Conservation (phyloP, 2,113 vertebrate species). For the Atractosteus spatula region DNA sequence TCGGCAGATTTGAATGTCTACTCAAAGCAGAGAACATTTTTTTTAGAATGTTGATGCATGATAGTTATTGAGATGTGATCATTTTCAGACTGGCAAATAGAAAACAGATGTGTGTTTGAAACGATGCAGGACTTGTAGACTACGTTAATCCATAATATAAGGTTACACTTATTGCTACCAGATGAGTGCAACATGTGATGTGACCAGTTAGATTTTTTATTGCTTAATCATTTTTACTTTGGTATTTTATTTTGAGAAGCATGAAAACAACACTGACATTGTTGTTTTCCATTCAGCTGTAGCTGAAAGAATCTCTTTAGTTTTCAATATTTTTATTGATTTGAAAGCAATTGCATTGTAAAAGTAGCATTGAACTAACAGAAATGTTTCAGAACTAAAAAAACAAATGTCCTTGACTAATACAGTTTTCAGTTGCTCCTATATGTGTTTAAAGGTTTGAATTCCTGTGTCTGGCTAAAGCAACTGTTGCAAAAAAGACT, state of each 20-base stretch:
- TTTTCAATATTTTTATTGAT: too few species aligned
- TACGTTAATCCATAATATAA: conserved; percentile 6
- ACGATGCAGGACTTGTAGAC: not conserved
- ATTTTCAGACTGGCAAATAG: not conserved
- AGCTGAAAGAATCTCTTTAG: not conserved
- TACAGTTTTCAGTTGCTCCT: too few species aligned
- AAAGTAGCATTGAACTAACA: too few species aligned
- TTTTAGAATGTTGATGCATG: not conserved
- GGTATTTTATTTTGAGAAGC: not conserved
- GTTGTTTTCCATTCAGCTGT: not conserved
- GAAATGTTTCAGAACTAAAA: too few species aligned
- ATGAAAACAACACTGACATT: too few species aligned
- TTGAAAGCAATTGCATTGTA: too few species aligned
- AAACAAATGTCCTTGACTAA: too few species aligned
- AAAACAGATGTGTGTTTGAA: conserved; percentile 11
- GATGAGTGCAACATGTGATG: conserved; percentile 3
- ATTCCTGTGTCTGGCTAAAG: too few species aligned
- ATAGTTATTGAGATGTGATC: not conserved
- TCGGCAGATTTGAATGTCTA: too few species aligned
- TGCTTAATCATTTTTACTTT: not conserved
- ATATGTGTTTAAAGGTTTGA: too few species aligned
- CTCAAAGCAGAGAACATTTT: not conserved
- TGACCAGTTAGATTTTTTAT: not conserved
- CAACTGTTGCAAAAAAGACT: too few species aligned
- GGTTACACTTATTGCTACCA: conserved; percentile 3